A percentile compares a stretch with the other conserved stretches of the same genome.
phyloP scores from a whole-genome alignment of 2,888 invertebrate species.

The Sarcophaga rosellei region DNA sequence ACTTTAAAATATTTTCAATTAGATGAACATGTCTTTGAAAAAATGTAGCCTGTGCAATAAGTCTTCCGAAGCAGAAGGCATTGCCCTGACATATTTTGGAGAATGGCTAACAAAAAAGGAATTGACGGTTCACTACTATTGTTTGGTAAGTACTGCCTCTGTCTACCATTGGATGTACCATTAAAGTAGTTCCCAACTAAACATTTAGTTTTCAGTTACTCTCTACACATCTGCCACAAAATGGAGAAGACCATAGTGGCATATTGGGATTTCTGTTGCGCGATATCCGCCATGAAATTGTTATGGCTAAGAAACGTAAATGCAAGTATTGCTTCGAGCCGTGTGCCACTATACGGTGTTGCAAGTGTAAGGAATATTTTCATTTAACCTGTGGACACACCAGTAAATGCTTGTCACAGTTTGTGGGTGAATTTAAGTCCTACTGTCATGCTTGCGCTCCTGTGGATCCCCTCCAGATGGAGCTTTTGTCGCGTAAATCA shows the following conservation, averaged over 20 bases:
- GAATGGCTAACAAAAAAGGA: constrained; percentile 75
- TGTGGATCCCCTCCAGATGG: constrained; percentile 65
- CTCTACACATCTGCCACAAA: constrained; percentile 87
- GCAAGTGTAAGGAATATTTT: constrained; percentile 73
- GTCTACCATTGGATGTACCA: neutral
- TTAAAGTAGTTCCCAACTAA: neutral
- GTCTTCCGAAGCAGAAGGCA: constrained; percentile 14
- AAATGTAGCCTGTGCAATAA: constrained; percentile 53
- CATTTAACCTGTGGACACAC: constrained; percentile 74
- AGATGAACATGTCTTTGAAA: constrained; percentile 5
- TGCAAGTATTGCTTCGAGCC: constrained; percentile 73
- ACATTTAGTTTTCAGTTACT: constrained; percentile 83
- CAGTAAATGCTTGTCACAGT: constrained; percentile 72
- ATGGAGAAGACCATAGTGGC: constrained; percentile 86
- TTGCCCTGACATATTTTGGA: constrained; percentile 72
- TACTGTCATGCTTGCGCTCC: constrained; percentile 75
- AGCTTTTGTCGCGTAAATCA: neutral
- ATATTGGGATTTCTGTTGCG: constrained; percentile 88
- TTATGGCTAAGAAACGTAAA: constrained; percentile 77
- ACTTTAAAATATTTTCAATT: neutral
- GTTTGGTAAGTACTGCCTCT: constrained; percentile 72
- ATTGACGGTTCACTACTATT: constrained; percentile 76
- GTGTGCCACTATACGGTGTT: constrained; percentile 74
- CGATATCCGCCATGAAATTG: constrained; percentile 87
- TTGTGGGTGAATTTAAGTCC: constrained; percentile 73